phyloP scores from a whole-genome alignment of 2,797 vertebrate genomes.

The Paratrypauchen microcephalus region DNA sequence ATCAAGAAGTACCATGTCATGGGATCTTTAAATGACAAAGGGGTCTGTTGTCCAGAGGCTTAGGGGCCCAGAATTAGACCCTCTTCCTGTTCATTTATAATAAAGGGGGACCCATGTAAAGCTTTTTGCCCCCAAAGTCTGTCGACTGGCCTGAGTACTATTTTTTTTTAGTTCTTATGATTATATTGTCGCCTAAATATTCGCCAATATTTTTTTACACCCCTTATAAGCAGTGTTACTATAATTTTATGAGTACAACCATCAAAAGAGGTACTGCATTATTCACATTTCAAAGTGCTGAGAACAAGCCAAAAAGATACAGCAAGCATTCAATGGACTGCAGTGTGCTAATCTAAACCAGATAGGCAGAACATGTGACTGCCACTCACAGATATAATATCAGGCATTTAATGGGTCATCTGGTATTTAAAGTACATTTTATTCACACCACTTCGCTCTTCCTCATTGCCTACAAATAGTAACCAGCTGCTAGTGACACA shows the following conservation, averaged over 20 bases:
- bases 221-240: too few relatives aligned
- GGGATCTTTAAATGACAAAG: too few relatives aligned
- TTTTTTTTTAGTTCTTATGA: too few relatives aligned
- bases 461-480: conserved; percentile 35
- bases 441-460: conserved; percentile 42
- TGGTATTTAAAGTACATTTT: conserved; percentile 66
- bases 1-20: too few relatives aligned
- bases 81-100: too few relatives aligned
- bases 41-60: too few relatives aligned
- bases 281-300: not conserved
- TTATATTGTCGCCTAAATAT: too few relatives aligned
- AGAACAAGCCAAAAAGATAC: conserved; percentile 35
- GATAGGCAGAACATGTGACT: conserved; percentile 46
- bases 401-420: conserved; percentile 65
- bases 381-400: conserved; percentile 54
- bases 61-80: too few relatives aligned
- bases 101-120: too few relatives aligned
- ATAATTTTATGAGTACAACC: not conserved
- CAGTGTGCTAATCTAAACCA: conserved; percentile 36
- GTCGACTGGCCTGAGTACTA: too few relatives aligned
- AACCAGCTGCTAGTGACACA: conserved; percentile 45
- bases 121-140: too few relatives aligned
- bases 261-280: not conserved
- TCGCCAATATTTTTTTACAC: too few relatives aligned
- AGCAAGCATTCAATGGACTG: conserved; percentile 40